Evolutionary conservation across 2,888 invertebrate species (phyloP).

Genomic region (Troides oblongomaculatus): DNA sequence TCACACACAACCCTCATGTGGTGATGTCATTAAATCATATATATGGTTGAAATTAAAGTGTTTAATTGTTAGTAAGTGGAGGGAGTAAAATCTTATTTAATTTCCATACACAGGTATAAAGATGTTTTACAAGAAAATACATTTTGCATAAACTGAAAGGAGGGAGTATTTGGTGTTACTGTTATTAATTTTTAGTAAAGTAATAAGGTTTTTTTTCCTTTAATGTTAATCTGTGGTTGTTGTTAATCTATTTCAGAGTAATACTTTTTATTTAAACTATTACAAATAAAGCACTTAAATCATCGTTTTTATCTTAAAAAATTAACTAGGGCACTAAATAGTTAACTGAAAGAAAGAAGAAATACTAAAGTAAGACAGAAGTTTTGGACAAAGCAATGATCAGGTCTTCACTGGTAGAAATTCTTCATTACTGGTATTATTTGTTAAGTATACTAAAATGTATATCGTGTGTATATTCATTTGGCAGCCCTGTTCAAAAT

Average conservation of each 20-base stretch:
- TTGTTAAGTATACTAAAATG: background rate
- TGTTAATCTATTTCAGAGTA: background rate
- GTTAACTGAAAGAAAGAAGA: background rate
- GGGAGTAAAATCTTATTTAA: background rate
- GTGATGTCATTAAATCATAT: background rate
- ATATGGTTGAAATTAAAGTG: background rate
- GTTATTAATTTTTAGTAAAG: no score
- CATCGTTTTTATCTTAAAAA: background rate
- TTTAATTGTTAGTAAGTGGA: background rate
- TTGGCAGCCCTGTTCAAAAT: conserved; percentile 72
- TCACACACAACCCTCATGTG: background rate
- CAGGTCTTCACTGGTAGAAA: background rate
- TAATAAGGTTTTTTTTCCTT: background rate
- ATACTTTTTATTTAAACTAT: background rate
- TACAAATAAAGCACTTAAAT: background rate
- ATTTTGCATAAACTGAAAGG: background rate
- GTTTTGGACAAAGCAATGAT: background rate
- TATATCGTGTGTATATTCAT: conserved; percentile 49
- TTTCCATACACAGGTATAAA: background rate
- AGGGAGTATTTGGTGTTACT: no score
- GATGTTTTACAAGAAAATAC: background rate
- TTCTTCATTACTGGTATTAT: background rate
- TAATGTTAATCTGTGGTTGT: background rate
- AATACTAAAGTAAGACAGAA: background rate
- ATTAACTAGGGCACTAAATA: background rate